phyloP scores from a whole-genome alignment of 2,113 vertebrate species.

The Tretioscincus oriximinensis region DNA sequence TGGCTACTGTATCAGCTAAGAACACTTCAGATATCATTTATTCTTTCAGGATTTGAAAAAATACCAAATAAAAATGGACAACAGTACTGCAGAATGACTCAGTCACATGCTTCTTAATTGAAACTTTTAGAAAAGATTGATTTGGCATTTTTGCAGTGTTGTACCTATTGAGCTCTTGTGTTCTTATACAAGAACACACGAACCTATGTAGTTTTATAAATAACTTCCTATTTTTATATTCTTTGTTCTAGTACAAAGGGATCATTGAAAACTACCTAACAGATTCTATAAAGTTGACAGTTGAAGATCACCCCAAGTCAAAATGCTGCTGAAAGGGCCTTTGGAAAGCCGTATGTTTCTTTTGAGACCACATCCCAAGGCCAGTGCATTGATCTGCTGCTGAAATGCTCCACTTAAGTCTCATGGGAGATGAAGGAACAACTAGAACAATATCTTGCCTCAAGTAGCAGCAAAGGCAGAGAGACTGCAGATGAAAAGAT shows the following conservation, averaged over 20 bases:
- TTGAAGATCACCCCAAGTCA: constrained; percentile 53
- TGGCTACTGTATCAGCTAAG: no score
- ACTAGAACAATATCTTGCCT: background rate
- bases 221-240: background rate
- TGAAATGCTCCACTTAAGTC: background rate
- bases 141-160: background rate
- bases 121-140: background rate
- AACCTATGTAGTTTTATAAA: background rate
- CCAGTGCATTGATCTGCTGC: fast-evolving
- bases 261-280: constrained; percentile 70
- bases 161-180: background rate
- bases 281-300: constrained; percentile 77
- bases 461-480: background rate
- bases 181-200: background rate
- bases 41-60: no score
- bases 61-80: background rate
- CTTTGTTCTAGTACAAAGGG: constrained; percentile 67
- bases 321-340: constrained; percentile 62
- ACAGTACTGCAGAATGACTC: background rate
- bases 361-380: background rate
- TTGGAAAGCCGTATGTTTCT: background rate
- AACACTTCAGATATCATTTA: no score
- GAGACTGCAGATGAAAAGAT: background rate
- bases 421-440: background rate
- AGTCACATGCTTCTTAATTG: background rate